Base-by-base conservation (phyloP, 2,888 invertebrate species). In the Siphlonurus alternatus region DNA sequence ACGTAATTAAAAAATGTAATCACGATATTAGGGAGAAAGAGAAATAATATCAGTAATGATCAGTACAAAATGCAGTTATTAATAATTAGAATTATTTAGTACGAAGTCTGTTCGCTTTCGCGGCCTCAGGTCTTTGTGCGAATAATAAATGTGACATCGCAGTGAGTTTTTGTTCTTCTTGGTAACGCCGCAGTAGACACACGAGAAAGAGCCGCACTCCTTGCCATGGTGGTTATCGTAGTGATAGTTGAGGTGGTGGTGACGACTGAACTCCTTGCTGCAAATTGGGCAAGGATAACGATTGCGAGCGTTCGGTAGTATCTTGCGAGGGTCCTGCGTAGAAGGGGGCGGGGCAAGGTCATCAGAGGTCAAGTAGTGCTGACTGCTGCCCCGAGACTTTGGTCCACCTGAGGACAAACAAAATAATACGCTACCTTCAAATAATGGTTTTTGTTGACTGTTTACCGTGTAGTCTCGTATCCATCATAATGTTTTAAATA, bases 221-320 rank as follows among this genome's bases (percentile, higher is more conserved):
- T 66, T 64, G 19, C 68, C 68, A 65, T 69, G 68, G 53, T 67
- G 66, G 65, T 69, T 69, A 53, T 62, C 66, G 53, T 67, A 53
- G 60, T 69, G 69, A 22, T 66, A 63, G 18, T 64, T 66, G 38
- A 67, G 56, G 53, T 66, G 65, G 53, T 67, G 63, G 54, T 53
- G 64, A 25, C 63, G 63, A 25, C 62, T 65, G 63, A 67, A 69
- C 53, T 38, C 63, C 64, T 68, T 68, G 23, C 60, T 61, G 54
- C 69, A 69, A 23, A 63, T 51, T 23, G 63, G 61, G 25, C 68
- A 68, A 23, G n/a, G 59, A 59, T 19, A 63, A 53, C 19, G 25
- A 25, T 51, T 25, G 53, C 25, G 38, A 38, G 38, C 5, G 15
- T 38, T 38, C 7, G 38, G 38, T 15, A 10, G 38, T 10, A 38